Percentiles rank a stretch among this genome's conserved stretches.
phyloP scores from a whole-genome alignment of 2,113 vertebrate species.

The Garra rufa region DNA sequence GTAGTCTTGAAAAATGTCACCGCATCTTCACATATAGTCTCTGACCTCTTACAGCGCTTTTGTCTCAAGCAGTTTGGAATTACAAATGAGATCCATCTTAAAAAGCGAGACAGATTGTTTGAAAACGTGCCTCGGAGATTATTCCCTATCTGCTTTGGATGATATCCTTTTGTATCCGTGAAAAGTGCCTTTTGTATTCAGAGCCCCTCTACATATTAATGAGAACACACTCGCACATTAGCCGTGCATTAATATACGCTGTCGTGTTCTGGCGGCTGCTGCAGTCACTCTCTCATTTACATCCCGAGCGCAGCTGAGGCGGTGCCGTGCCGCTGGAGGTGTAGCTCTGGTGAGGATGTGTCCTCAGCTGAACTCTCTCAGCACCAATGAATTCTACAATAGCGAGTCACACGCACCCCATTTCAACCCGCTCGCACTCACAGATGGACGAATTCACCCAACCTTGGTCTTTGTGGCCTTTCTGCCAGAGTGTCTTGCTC shows the following conservation, averaged over 20 bases:
- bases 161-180: not conserved
- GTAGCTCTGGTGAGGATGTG: conserved; percentile 5
- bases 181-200: conserved; percentile 22
- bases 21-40: not conserved
- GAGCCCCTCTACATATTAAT: conserved; percentile 35
- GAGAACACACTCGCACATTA: conserved; percentile 34
- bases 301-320: conserved; percentile 33
- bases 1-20: not conserved
- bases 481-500: conserved; percentile 41
- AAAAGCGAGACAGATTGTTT: conserved; percentile 10
- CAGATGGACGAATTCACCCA: conserved; percentile 15
- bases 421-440: conserved; percentile 29
- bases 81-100: conserved; percentile 16
- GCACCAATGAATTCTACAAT: not conserved
- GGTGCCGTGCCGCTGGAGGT: not conserved
- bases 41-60: not conserved
- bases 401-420: not conserved
- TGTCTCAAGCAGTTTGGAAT: not conserved
- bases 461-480: conserved; percentile 45
- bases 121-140: conserved; percentile 15
- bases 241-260: conserved; percentile 30
- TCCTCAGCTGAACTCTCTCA: conserved; percentile 40
- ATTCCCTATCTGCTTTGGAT: conserved; percentile 7
- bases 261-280: conserved; percentile 29
- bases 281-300: conserved; percentile 41